Conservation (phyloP, 2,888 invertebrate genomes). For the Lomographa bimaculata region DNA sequence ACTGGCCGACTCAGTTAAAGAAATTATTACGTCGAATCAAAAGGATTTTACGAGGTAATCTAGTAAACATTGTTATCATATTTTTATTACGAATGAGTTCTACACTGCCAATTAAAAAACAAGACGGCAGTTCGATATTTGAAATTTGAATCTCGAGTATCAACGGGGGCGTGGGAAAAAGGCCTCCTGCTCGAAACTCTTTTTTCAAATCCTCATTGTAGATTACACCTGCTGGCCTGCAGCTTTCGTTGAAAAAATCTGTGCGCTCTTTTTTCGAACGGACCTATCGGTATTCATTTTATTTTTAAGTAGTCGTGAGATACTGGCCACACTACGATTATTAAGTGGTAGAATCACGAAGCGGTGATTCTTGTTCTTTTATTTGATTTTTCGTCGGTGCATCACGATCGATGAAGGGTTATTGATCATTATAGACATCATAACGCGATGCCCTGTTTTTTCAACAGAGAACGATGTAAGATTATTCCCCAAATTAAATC, state of each 20-base stretch:
- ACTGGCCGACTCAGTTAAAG: too few relatives aligned
- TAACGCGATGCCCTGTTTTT: conserved; percentile 56
- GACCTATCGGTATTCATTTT: conserved; percentile 63
- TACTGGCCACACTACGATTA: conserved; percentile 72
- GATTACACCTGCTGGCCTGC: conserved; percentile 81
- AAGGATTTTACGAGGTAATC: too few relatives aligned
- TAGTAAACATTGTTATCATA: too few relatives aligned
- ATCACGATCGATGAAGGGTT: conserved; percentile 72
- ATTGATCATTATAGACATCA: conserved; percentile 77
- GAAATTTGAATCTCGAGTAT: conserved; percentile 55
- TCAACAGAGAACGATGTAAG: conserved; percentile 53
- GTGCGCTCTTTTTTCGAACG: conserved; percentile 68
- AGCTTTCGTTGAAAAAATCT: conserved; percentile 79
- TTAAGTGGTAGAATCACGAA: conserved; percentile 80
- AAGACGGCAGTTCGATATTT: conserved; percentile 52
- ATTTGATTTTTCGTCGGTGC: conserved; percentile 57
- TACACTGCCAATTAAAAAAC: conserved; percentile 36
- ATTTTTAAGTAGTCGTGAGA: conserved; percentile 81
- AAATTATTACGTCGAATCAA: too few relatives aligned
- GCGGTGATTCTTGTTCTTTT: conserved; percentile 63
- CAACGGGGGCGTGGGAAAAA: conserved; percentile 80
- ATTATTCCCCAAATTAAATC: conserved; percentile 52
- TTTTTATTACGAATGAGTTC: too few relatives aligned
- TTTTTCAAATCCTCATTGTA: conserved; percentile 79
- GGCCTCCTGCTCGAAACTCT: conserved; percentile 77